A percentile compares a stretch with the other conserved stretches of the same genome.
These are phyloP conservation scores for Dromius quadrimaculatus DNA, from an alignment of 2,888 invertebrate species.

Conservation along the genomic window DNA sequence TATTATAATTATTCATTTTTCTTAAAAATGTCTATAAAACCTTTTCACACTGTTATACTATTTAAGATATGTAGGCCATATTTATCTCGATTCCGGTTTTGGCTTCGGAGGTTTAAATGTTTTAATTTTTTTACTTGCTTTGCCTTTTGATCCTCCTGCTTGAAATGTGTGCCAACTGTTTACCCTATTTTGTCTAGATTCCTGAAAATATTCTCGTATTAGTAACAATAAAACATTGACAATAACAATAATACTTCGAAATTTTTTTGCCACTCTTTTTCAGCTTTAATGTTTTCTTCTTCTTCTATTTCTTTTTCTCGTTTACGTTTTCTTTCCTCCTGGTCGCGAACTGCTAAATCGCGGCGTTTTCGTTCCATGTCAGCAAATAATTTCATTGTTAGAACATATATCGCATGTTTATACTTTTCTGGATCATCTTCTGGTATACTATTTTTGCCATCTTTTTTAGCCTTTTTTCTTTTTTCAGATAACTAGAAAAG, in stretches of 20 bases:
- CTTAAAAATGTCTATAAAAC: constrained; percentile 47
- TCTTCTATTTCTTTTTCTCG: constrained; percentile 93
- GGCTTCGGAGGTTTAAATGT: constrained; percentile 93
- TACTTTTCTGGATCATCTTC: constrained; percentile 88
- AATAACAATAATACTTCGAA: constrained; percentile 79
- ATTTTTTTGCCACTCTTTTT: constrained; percentile 98
- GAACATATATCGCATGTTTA: constrained; percentile 95
- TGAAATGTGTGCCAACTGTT: constrained; percentile 95
- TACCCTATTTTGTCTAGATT: constrained; percentile 91
- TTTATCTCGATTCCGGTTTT: constrained; percentile 91
- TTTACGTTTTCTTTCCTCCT: constrained; percentile 94
- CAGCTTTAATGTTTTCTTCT: constrained; percentile 88
- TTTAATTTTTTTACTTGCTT: constrained; percentile 84
- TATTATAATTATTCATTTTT: constrained; percentile 15
- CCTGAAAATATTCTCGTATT: constrained; percentile 69
- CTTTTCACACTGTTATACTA: constrained; percentile 37
- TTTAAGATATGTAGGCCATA: constrained; percentile 35
- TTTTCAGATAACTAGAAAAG: constrained; percentile 86
- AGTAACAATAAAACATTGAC: constrained; percentile 9
- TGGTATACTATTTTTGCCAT: constrained; percentile 87
- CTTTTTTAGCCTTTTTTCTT: constrained; percentile 93
- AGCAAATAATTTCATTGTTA: constrained; percentile 96
- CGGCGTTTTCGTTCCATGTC: constrained; percentile 95
- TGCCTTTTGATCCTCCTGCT: constrained; percentile 74
- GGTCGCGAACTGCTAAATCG: constrained; percentile 88